A percentile compares a stretch with the other conserved stretches of the same genome.
Evolutionary conservation across 2,888 invertebrate species (phyloP).

Genomic region (Drosophila austrosaltans): DNA sequence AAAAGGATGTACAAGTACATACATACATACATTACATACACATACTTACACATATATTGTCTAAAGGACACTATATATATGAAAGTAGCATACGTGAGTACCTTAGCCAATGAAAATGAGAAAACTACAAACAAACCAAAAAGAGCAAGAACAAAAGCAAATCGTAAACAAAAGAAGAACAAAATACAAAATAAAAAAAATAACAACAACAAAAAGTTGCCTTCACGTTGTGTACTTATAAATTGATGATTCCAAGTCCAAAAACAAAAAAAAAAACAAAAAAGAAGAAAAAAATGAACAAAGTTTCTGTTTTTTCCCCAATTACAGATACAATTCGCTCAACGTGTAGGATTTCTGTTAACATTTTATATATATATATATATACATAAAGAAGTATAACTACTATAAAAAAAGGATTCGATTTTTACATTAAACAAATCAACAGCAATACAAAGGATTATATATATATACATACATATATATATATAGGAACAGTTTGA

Average conservation of each 20-base stretch:
- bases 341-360: conserved; percentile 49
- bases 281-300: too few species aligned
- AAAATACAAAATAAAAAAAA: neutral
- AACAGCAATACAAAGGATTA: conserved; percentile 1
- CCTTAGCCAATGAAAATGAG: conserved; percentile 60
- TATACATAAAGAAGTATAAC: conserved; percentile 18
- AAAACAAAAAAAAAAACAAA: neutral
- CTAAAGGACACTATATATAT: neutral
- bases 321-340: conserved; percentile 40
- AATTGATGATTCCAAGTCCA: conserved; percentile 28
- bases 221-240: conserved; percentile 54
- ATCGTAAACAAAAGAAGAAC: conserved; percentile 9
- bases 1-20: too few species aligned
- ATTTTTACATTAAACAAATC: conserved; percentile 4
- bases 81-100: conserved; percentile 71
- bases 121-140: neutral
- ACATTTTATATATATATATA: conserved; percentile 46
- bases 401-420: conserved; percentile 6
- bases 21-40: neutral
- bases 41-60: conserved; percentile 1
- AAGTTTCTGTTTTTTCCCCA: neutral
- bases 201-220: conserved; percentile 44
- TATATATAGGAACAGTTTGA: conserved; percentile 12
- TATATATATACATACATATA: conserved; percentile 30
- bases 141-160: conserved; percentile 13